Evolutionary conservation across 1,140 invertebrate species (phyloP), one percentile per base, ranked within the genome.

Genomic region (Drosophila grimshawi): DNA sequence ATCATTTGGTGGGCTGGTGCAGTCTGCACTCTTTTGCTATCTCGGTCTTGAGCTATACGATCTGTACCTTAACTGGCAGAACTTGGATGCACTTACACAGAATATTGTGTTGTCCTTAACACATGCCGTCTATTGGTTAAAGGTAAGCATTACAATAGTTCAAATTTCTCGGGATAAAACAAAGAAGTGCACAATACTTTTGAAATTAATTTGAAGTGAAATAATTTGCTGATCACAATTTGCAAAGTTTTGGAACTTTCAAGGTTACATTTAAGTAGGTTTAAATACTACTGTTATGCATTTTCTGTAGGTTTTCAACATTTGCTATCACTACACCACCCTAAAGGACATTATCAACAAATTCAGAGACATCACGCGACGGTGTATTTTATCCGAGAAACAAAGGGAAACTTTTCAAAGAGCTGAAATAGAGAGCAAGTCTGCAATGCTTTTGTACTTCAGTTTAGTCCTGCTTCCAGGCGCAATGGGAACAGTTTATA

Each of bases 61-160:
- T 64, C 37, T 89, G 10, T 53, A 63, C 5, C 66, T 86, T 2
- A 78, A 79, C 53, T 79, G 69, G 56, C 46, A 68, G 11, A 66
- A 90, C 64, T 35, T 90, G 61, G 77, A 86, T 37, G 53, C 45
- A 3, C 41, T 86, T 30, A 83, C 88, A n/a, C 88, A 90, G 32
- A 90, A 90, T 45, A 59, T 73, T 4, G 66, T 80, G n/a, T 49
- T 89, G 35, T 79, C 88, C 2, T 61, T 90, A 11, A 89, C 86
- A 0, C 88, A 90, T 60, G 6, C 83, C 5, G 66, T 60, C 19
- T 81, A 76, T 11, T 72, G 62, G 53, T 29, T 78, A 7, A 90
- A 90, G 80, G 88, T 67, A 37, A 65, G 57, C 19, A 19, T 19
- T 19, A 19, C 19, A 19, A 19, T 19, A 19, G 19, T 19, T 19